Percentiles rank a stretch among this genome's conserved stretches.
Conservation (phyloP, 1,140 invertebrate species). For the Drosophila orosa region DNA sequence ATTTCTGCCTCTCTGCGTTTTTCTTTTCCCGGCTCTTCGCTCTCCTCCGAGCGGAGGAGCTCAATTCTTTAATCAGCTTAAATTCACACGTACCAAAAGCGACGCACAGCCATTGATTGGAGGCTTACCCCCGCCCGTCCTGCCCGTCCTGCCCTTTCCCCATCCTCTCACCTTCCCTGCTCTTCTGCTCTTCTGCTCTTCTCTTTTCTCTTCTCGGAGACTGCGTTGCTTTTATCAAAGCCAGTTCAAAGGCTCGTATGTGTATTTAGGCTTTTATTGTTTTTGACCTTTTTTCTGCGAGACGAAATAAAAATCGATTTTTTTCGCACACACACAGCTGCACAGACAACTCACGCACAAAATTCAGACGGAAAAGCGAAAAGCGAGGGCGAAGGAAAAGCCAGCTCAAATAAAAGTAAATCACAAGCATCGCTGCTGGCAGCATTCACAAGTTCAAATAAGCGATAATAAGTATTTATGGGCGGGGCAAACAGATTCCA, state of each 20-base stretch:
- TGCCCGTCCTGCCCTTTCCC: conserved; percentile 8
- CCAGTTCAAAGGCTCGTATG: conserved; percentile 80
- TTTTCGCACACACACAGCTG: conserved; percentile 26
- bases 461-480: conserved; percentile 83
- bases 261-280: conserved; percentile 83
- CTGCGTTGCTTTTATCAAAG: conserved; percentile 70
- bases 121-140: conserved; percentile 51
- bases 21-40: conserved; percentile 21
- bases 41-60: conserved; percentile 30
- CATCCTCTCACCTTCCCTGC: conserved; percentile 4
- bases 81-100: conserved; percentile 83
- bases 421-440: conserved; percentile 55
- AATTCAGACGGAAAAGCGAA: conserved; percentile 11
- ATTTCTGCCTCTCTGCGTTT: conserved; percentile 65
- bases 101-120: conserved; percentile 82
- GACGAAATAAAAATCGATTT: conserved; percentile 71
- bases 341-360: conserved; percentile 40
- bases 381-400: conserved; percentile 39
- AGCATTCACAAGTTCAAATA: conserved; percentile 79
- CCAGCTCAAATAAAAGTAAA: conserved; percentile 68
- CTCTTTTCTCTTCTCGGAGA: conserved; percentile 25
- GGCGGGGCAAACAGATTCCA: conserved; percentile 46
- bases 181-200: conserved; percentile 1
- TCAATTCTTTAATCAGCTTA: conserved; percentile 84
- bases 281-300: conserved; percentile 76